phyloP scores from a whole-genome alignment of 2,113 vertebrate genomes.

The Pedionomus torquatus region DNA sequence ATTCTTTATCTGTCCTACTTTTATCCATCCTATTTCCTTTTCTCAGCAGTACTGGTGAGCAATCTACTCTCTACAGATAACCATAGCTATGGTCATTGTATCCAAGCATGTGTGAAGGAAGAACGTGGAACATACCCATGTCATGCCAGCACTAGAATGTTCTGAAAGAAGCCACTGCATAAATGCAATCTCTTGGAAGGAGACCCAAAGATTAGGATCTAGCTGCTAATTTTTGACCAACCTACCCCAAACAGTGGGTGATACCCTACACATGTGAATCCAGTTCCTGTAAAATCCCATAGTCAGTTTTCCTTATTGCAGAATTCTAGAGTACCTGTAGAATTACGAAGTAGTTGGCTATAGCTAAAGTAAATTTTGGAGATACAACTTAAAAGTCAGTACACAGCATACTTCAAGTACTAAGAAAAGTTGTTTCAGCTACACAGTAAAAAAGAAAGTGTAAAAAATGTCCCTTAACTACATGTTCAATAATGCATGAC shows the following conservation, averaged over 20 bases:
- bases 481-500: constrained; percentile 24
- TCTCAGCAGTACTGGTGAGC: background rate
- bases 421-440: constrained; percentile 23
- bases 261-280: background rate
- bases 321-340: background rate
- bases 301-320: background rate
- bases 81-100: background rate
- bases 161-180: background rate
- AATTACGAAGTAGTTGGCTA: background rate
- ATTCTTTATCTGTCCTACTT: background rate
- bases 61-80: background rate
- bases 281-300: background rate
- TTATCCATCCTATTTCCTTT: background rate
- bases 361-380: background rate
- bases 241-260: background rate
- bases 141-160: background rate
- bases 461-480: constrained; percentile 36
- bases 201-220: background rate
- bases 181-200: background rate
- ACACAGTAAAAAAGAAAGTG: background rate
- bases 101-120: background rate
- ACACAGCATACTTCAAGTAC: background rate
- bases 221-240: background rate
- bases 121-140: background rate
- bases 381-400: background rate